Base-by-base conservation (phyloP, 2,888 invertebrate species). In the Thumatha senex region DNA sequence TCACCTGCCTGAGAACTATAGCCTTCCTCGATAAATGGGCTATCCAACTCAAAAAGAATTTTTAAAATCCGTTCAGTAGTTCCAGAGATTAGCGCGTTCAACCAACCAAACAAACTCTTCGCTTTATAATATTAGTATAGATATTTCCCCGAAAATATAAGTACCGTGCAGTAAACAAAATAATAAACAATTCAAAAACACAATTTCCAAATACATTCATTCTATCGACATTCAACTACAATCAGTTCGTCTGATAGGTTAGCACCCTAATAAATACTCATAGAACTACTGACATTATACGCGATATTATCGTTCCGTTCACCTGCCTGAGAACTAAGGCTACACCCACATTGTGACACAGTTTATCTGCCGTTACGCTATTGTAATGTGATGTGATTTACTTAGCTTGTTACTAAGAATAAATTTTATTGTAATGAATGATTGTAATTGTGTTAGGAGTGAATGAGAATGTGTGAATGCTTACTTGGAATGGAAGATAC, bases 1-100 rank as follows among this genome's bases (percentile, higher is more conserved):
- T 49, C 49, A 51, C 41, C 51, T 51, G 46, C 46, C 42, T 51
- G 51, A 15, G 51, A 51, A 51, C 42, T 43, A 46, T n/a, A n/a
- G 18, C 2, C 18, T 24, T 24, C 18, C 18, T 24, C 5, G 5
- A 24, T 24, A 24, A 24, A 24, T 24, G 5, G 18, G 18, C 18
- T 24, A 24, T 24, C 18, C 2, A 24, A 24, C 18, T 24, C 3
- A 4, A 4, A 24, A 2, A 24, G 2, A 24, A 24, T 24, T 24
- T 24, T 2, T n/a, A n/a, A n/a, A n/a, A n/a, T n/a, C n/a, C n/a
- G n/a, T n/a, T n/a, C n/a, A n/a, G n/a, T n/a, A n/a, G n/a, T n/a
- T n/a, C n/a, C n/a, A n/a, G n/a, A n/a, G n/a, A n/a, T n/a, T n/a
- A n/a, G n/a, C n/a, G n/a, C n/a, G n/a, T n/a, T n/a, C n/a, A n/a